phyloP scores from a whole-genome alignment of 2,888 invertebrate species.

The Cephonodes hylas region DNA sequence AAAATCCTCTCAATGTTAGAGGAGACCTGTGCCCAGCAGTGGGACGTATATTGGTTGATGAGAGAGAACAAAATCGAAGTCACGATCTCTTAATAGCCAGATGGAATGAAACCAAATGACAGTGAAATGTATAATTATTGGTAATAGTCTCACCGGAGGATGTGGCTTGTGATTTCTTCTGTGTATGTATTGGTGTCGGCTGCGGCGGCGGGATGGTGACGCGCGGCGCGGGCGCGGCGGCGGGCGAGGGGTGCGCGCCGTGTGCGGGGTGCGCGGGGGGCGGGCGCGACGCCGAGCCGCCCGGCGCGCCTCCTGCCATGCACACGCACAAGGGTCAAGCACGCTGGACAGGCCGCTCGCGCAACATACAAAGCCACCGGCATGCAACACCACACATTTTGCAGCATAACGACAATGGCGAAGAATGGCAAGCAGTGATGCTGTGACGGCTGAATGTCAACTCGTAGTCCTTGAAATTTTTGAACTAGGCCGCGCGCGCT shows the following conservation, averaged over 20 bases:
- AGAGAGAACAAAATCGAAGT: too few relatives aligned
- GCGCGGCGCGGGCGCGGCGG: conserved; percentile 16
- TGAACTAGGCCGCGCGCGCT: conserved; percentile 30
- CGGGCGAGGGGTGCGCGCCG: conserved; percentile 20
- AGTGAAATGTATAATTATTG: background rate
- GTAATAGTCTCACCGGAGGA: conserved; percentile 59
- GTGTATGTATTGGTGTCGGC: conserved; percentile 24
- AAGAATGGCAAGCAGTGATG: conserved; percentile 24
- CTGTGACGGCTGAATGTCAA: conserved; percentile 17
- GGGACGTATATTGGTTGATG: too few relatives aligned
- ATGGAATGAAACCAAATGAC: too few relatives aligned
- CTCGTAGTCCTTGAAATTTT: conserved; percentile 55
- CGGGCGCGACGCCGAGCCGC: conserved; percentile 19
- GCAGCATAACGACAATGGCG: background rate
- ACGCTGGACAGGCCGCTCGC: background rate
- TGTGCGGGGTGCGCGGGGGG: conserved; percentile 17
- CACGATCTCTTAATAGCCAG: too few relatives aligned
- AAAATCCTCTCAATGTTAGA: too few relatives aligned
- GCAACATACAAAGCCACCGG: conserved; percentile 7
- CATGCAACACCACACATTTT: conserved; percentile 11
- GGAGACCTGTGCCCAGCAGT: too few relatives aligned
- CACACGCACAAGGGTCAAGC: conserved; percentile 17
- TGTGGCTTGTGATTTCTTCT: conserved; percentile 55
- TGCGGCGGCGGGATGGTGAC: conserved; percentile 23
- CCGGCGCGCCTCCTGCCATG: conserved; percentile 20